Evolutionary conservation across 2,888 invertebrate genomes (phyloP).

Genomic region (Ennomos erosarius): DNA sequence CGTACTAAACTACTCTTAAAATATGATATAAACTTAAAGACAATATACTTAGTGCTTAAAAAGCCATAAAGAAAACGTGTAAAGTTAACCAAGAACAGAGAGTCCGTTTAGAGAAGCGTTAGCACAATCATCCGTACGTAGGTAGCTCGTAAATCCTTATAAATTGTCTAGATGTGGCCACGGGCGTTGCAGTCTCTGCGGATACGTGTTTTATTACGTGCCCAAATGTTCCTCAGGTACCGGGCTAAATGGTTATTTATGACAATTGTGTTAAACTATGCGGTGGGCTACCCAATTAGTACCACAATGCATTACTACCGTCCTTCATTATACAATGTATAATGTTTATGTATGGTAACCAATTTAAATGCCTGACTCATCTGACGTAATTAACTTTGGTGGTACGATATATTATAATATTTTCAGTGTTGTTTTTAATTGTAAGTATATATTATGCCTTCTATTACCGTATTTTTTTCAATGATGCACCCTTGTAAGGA

Average conservation of each 20-base stretch:
- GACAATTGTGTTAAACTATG: slow-evolving; percentile 43
- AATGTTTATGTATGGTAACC: no score
- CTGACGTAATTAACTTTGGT: no score
- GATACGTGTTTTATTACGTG: slow-evolving; percentile 66
- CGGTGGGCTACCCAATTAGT: slow-evolving; percentile 21
- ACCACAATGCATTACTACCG: slow-evolving; percentile 9
- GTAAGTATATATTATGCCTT: no score
- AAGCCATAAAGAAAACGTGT: slow-evolving; percentile 34
- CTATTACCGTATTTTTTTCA: no score
- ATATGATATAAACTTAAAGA: slow-evolving; percentile 22
- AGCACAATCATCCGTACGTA: slow-evolving; percentile 52
- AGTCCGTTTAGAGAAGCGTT: slow-evolving; percentile 46
- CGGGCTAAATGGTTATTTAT: slow-evolving; percentile 60
- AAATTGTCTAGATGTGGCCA: slow-evolving; percentile 69
- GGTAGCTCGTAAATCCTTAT: slow-evolving; percentile 62
- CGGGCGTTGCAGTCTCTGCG: slow-evolving; percentile 61
- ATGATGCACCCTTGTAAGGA: no score
- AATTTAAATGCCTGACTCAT: no score
- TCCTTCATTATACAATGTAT: neutral
- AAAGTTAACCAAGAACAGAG: slow-evolving; percentile 40
- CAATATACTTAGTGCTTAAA: slow-evolving; percentile 27
- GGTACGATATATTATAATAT: no score
- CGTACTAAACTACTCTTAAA: neutral
- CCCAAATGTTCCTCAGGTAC: slow-evolving; percentile 54
- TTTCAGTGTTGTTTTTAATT: no score